A percentile compares a stretch with the other conserved stretches of the same genome.
Conservation (phyloP, 2,797 vertebrate species). For the Esox lucius region DNA sequence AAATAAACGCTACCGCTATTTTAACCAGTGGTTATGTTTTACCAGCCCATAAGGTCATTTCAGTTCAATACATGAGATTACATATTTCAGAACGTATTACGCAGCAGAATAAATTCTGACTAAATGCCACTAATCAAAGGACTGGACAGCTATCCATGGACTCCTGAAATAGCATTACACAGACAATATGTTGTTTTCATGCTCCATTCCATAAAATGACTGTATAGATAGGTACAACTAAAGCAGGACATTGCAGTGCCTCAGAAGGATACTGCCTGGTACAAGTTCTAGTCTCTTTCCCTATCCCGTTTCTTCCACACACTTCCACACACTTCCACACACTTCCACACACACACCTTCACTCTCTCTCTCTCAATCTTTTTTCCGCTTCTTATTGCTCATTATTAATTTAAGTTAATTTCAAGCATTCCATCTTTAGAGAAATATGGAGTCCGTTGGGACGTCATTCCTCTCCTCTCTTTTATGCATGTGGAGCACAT, state of each 20-base stretch:
- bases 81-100: no score
- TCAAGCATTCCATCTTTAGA: conserved; percentile 52
- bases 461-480: conserved; percentile 42
- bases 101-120: no score
- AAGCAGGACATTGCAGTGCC: background rate
- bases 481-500: conserved; percentile 57
- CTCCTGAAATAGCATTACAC: background rate
- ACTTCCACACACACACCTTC: no score
- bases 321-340: background rate
- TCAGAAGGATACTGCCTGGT: conserved; percentile 4
- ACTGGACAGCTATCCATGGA: no score
- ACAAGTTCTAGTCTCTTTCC: background rate
- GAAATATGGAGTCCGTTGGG: conserved; percentile 50
- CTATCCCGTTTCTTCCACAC: background rate
- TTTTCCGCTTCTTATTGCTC: conserved; percentile 32
- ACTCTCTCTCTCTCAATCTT: background rate
- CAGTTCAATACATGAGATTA: no score
- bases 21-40: no score
- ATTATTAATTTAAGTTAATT: conserved; percentile 71
- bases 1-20: no score
- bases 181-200: conserved; percentile 6
- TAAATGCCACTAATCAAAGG: no score
- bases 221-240: background rate
- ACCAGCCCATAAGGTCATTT: no score
- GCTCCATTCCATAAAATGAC: background rate